Evolutionary conservation across 2,797 vertebrate species (phyloP).

Genomic region (Aplochiton taeniatus): DNA sequence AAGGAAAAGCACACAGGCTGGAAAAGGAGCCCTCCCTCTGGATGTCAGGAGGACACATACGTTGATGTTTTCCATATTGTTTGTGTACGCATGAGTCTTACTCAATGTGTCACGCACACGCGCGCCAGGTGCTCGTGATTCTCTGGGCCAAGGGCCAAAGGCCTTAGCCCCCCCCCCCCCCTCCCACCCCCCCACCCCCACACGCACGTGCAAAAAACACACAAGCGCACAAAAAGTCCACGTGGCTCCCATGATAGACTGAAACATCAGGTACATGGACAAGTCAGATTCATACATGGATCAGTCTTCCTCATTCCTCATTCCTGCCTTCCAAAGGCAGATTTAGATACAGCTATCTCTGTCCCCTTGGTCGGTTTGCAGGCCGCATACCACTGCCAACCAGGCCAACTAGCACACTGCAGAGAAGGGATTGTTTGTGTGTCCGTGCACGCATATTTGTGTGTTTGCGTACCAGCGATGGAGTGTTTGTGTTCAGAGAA

Average conservation of each 20-base stretch:
- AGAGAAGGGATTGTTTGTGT: conserved; percentile 1
- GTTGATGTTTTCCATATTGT: too few species aligned
- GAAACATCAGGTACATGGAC: conserved; percentile 31
- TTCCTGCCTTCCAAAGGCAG: conserved; percentile 1
- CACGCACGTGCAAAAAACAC: too few species aligned
- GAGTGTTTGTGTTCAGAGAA: neutral
- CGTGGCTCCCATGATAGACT: neutral
- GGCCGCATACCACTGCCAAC: conserved; percentile 15
- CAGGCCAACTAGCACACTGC: too few species aligned
- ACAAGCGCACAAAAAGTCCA: conserved; percentile 17
- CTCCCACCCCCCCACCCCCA: too few species aligned
- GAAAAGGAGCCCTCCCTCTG: conserved; percentile 47
- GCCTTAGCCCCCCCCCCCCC: conserved; percentile 42
- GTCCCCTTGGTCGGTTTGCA: conserved; percentile 39
- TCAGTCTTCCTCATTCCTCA: conserved; percentile 32
- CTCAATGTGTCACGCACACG: conserved; percentile 43
- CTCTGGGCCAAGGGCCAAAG: conserved; percentile 32
- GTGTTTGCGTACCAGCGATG: neutral
- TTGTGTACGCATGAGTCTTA: conserved; percentile 9
- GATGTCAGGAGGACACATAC: too few species aligned
- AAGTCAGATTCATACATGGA: conserved; percentile 37
- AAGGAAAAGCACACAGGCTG: conserved; percentile 51
- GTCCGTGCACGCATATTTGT: neutral
- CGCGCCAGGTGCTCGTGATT: conserved; percentile 20
- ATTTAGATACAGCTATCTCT: conserved; percentile 10